phyloP scores from a whole-genome alignment of 2,888 invertebrate species.

The Philaethria dido region DNA sequence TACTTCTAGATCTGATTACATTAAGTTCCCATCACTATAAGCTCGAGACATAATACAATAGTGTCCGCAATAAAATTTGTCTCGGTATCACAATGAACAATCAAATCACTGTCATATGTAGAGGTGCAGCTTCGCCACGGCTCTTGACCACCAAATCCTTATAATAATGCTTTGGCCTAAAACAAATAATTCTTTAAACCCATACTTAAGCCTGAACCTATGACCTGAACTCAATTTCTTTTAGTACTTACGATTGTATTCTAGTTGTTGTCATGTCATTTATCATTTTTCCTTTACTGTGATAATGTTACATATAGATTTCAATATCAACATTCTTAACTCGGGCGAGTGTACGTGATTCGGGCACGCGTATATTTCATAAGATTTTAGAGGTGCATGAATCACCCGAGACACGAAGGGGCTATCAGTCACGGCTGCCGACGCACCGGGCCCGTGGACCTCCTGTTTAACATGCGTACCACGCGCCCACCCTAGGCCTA shows the following conservation, averaged over 20 bases:
- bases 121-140: conserved; percentile 48
- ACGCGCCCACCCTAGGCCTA: conserved; percentile 78
- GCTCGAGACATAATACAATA: conserved; percentile 59
- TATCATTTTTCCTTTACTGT: conserved; percentile 44
- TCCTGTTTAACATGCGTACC: conserved; percentile 77
- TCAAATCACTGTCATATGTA: conserved; percentile 74
- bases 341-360: conserved; percentile 79
- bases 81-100: conserved; percentile 77
- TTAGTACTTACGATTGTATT: not conserved
- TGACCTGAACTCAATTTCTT: not conserved
- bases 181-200: too few species aligned
- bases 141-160: conserved; percentile 47
- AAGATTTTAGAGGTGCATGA: conserved; percentile 84
- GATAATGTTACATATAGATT: conserved; percentile 79
- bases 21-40: conserved; percentile 52
- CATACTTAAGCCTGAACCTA: too few species aligned
- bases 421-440: conserved; percentile 80
- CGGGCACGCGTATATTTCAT: conserved; percentile 81
- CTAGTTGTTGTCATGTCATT: conserved; percentile 23
- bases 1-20: conserved; percentile 13
- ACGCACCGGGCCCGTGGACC: conserved; percentile 73
- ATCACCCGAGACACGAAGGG: conserved; percentile 80
- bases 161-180: not conserved
- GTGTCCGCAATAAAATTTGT: conserved; percentile 74
- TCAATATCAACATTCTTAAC: conserved; percentile 83